Evolutionary conservation across 2,113 vertebrate species (phyloP), one percentile per base, ranked within the genome.

Genomic region (Pavo muticus): DNA sequence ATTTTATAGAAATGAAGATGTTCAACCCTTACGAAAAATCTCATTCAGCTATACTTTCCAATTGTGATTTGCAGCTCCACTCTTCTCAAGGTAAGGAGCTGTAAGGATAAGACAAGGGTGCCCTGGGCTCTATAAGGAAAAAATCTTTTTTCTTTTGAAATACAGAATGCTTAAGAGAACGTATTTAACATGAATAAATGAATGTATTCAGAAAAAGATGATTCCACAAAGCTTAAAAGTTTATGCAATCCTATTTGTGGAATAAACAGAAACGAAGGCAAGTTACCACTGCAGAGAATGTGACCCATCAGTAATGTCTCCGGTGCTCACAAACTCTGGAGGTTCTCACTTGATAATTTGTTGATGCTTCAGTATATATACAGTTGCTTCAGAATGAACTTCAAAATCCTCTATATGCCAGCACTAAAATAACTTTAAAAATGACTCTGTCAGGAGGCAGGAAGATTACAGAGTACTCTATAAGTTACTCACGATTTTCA

Each of bases 191-290:
- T 20, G 1, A 77, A 65, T 1, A 1, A 52, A 80, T 52, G 11
- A 77, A 70, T 32, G 24, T 10, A 79, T 67, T 82, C 2, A 76
- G 69, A 75, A 89, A 67, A 1, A 17, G 64, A 16, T 24, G 15
- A 73, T 70, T 19, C 17, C 27, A 5, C 6, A 85, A 73, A 83
- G 4, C 3, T 9, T 87, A 3, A 42, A 40, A 82, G 12, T 27
- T 7, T 15, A 42, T 16, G 7, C 29, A 59, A 19, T 60, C 25
- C 30, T 67, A 4, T 37, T 72, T 59, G 17, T 72, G 32, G 20
- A 57, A 61, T 60, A 73, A 76, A 7, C 10, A 81, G 25, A 35
- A 18, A 79, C 56, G 30, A 4, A 1, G 0, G 1, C 0, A 9
- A 48, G 4, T 29, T 45, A 54, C 7, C 23, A 15, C 10, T 54